phyloP scores from a whole-genome alignment of 2,797 vertebrate species.

The Hippoglossus hippoglossus region DNA sequence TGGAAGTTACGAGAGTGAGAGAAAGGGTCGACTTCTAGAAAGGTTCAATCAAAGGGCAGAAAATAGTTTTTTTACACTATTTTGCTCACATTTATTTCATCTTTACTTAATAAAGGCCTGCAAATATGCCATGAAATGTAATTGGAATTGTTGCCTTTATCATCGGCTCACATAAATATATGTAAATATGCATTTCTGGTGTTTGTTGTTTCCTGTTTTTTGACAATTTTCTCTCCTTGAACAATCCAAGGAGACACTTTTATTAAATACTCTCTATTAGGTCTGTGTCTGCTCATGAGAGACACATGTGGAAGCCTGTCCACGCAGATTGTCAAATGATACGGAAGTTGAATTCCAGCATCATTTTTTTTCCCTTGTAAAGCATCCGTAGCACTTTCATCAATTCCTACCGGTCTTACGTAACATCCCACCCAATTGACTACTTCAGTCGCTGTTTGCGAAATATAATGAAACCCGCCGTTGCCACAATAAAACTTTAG shows the following conservation, averaged over 20 bases:
- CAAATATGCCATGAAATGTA: not conserved
- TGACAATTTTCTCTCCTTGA: not conserved
- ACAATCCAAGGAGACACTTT: not conserved
- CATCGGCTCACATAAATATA: not conserved
- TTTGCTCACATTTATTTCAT: not conserved
- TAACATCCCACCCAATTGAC: slow-evolving; percentile 12
- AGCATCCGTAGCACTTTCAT: slow-evolving; percentile 19
- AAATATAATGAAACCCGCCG: slow-evolving; percentile 23
- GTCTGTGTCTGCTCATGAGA: not conserved
- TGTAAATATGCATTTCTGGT: not conserved
- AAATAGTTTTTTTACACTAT: slow-evolving; percentile 1
- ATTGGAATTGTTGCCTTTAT: not conserved
- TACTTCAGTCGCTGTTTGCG: not conserved
- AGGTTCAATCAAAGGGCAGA: slow-evolving; percentile 32
- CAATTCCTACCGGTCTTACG: slow-evolving; percentile 18
- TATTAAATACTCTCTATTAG: not conserved
- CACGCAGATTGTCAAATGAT: not conserved
- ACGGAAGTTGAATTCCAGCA: slow-evolving; percentile 3
- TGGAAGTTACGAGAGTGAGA: slow-evolving; percentile 38
- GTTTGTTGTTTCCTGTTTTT: not conserved
- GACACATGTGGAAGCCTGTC: not conserved
- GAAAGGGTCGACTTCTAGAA: slow-evolving; percentile 32
- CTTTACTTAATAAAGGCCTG: no score
- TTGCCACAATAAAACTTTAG: slow-evolving; percentile 55
- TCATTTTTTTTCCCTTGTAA: not conserved